Evolutionary conservation across 2,888 invertebrate species (phyloP).

Genomic region (Syrphus vitripennis): DNA sequence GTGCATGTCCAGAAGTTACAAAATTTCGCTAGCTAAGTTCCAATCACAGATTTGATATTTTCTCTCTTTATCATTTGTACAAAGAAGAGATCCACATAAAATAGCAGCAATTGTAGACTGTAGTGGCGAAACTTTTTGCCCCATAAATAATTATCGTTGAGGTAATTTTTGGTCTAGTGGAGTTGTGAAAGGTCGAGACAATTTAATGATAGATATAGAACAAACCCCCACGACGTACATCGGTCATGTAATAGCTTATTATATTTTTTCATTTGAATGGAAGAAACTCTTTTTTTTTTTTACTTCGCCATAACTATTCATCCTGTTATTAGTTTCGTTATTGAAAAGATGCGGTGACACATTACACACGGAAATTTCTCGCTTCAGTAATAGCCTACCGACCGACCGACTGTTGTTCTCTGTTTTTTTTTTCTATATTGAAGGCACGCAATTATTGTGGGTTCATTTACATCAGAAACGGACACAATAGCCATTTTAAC

Average conservation of each 20-base stretch:
- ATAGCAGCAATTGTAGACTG: neutral
- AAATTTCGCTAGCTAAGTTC: no score
- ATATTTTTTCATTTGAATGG: neutral
- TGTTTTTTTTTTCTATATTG: constrained; percentile 44
- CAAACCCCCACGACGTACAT: no score
- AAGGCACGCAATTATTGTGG: constrained; percentile 57
- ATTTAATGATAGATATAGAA: constrained; percentile 66
- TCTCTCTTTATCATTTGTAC: no score
- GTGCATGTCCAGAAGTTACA: no score
- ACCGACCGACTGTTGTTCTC: constrained; percentile 28
- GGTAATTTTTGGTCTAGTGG: constrained; percentile 54
- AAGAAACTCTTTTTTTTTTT: constrained; percentile 14
- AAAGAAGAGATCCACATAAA: no score
- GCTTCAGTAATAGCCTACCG: constrained; percentile 56
- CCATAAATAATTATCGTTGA: constrained; percentile 26
- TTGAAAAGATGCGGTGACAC: constrained; percentile 68
- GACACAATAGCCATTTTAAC: neutral
- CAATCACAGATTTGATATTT: no score
- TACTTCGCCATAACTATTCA: neutral
- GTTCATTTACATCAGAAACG: constrained; percentile 2
- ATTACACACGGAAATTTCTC: constrained; percentile 69
- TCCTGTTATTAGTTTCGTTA: constrained; percentile 58
- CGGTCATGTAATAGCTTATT: constrained; percentile 42
- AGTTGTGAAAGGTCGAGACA: constrained; percentile 61
- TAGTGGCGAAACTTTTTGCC: constrained; percentile 19